Conservation (phyloP, 2,797 vertebrate genomes). For the Luscinia megarhynchos region DNA sequence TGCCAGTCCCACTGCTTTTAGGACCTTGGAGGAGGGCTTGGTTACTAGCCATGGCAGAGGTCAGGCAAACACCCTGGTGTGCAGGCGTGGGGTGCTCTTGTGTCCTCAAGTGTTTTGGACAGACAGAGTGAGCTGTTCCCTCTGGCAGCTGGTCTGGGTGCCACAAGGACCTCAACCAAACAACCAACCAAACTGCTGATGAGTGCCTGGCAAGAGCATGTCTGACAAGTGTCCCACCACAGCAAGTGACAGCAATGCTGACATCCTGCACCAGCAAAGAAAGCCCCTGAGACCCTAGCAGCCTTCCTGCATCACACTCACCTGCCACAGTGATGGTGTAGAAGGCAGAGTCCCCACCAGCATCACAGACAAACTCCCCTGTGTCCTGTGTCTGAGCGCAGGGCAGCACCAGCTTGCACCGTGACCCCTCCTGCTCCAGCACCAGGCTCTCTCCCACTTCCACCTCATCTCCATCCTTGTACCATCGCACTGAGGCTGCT, state of each 20-base stretch:
- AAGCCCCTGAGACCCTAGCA: not conserved
- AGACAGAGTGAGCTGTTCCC: not conserved
- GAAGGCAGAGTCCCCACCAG: conserved; percentile 89
- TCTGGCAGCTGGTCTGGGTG: not conserved
- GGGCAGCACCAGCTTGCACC: conserved; percentile 84
- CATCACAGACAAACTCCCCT: conserved; percentile 93
- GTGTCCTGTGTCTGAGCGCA: conserved; percentile 80
- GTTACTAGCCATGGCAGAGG: not conserved
- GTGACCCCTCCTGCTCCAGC: conserved; percentile 84
- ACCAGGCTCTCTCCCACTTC: conserved; percentile 81
- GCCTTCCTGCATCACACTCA: conserved; percentile 45
- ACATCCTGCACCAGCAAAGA: not conserved
- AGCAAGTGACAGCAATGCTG: not conserved
- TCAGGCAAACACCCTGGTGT: not conserved
- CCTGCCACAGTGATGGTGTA: conserved; percentile 91
- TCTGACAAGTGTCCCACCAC: not conserved
- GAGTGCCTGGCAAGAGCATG: not conserved
- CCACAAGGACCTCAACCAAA: rapidly evolving
- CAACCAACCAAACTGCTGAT: not conserved
- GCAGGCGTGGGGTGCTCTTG: rapidly evolving
- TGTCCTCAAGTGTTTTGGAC: not conserved
- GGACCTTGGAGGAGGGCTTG: not conserved
- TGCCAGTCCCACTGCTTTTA: not conserved
- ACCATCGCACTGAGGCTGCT: conserved; percentile 84
- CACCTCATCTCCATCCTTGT: conserved; percentile 91